Evolutionary conservation across 2,888 invertebrate species (phyloP), one percentile per base, ranked within the genome.

Genomic region (Neoitamus cyanurus): DNA sequence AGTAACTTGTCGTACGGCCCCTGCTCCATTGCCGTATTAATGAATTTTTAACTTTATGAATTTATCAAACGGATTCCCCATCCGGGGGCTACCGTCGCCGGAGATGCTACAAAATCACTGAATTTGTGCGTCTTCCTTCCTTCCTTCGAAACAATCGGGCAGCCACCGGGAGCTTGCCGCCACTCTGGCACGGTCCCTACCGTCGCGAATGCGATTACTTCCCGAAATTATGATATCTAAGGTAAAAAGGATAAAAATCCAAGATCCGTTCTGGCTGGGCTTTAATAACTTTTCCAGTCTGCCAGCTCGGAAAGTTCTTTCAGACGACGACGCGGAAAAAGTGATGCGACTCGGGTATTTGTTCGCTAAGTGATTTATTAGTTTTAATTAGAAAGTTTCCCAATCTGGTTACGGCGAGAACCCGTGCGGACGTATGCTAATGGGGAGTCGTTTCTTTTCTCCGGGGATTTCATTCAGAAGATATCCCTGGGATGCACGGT

Each of bases 281-380:
- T 25, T 42, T 75, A 75, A 75, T 42, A 75, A 75, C 42, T 42
- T 75, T 25, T 36, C 31, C 34, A 36, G 73, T 73, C 34, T 34
- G 31, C 72, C 31, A 31, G 9, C 34, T 7, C 15, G 3, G 11
- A 36, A 73, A 73, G 36, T 73, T 73, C 34, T 6, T 58, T 58
- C 58, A 42, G 42, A 42, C 58, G 58, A 58, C 58, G 58, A 25
- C 15, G 25, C 58, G 58, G 58, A 70, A 31, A 73, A 73, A 37
- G 73, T 73, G 34, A 34, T 31, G 36, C 31, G 73, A 31, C 73
- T 20, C 58, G 36, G 36, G 36, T 73, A 73, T 73, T 73, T 73
- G 73, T 36, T 73, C 20, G 73, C 73, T 36, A 73, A 73, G 73
- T 73, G 73, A 73, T 73, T 73, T 73, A 73, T 73, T 73, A 73